Evolutionary conservation across 1,140 invertebrate genomes (phyloP).

Genomic region (Pseudomyrmex flavicornis): DNA sequence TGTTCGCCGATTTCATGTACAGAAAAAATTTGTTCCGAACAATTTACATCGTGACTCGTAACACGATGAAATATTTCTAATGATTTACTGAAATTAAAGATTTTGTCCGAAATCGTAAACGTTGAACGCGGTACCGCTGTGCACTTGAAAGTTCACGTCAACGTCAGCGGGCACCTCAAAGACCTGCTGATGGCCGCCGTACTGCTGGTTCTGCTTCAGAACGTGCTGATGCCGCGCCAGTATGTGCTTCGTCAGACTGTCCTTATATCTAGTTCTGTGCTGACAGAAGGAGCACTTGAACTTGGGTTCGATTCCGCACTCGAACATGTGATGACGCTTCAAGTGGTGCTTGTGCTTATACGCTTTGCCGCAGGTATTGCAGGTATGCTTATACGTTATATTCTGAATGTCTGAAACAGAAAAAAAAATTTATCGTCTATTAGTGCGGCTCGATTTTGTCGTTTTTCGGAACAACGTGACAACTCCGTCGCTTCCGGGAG

Average conservation of each 20-base stretch:
- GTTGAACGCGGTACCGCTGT: conserved; percentile 47
- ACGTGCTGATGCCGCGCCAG: conserved; percentile 77
- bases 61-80: background rate
- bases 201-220: conserved; percentile 71
- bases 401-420: conserved; percentile 70
- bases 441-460: background rate
- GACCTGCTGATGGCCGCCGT: conserved; percentile 61
- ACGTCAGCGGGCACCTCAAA: conserved; percentile 44
- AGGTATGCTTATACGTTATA: conserved; percentile 74
- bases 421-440: background rate
- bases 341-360: conserved; percentile 86
- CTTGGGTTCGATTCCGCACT: conserved; percentile 87
- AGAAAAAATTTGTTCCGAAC: too few relatives aligned
- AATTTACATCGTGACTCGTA: too few relatives aligned
- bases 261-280: conserved; percentile 86
- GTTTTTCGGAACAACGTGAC: background rate
- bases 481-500: conserved; percentile 1
- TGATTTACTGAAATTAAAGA: conserved; percentile 24
- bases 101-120: conserved; percentile 67
- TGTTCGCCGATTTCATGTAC: too few relatives aligned
- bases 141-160: conserved; percentile 48
- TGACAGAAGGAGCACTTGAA: conserved; percentile 86
- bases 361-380: conserved; percentile 84
- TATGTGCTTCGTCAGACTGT: conserved; percentile 83
- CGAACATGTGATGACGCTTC: conserved; percentile 86